Evolutionary conservation across 2,113 vertebrate genomes (phyloP), one percentile per base, ranked within the genome.

Genomic region (Archocentrus centrarchus): DNA sequence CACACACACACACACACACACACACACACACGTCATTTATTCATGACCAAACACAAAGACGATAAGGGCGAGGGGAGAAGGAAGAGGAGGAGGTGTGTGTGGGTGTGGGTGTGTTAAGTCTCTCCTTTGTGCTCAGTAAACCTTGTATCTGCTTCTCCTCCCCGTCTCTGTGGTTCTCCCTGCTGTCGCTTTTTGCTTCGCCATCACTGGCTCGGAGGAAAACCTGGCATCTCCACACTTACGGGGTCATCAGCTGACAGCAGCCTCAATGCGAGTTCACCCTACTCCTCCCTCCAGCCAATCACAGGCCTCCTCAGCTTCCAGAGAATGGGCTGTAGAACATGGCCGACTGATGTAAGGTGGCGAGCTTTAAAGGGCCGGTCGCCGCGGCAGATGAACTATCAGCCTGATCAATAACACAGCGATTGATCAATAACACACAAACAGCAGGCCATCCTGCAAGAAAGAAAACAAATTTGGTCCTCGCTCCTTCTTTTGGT

Each of bases 231-330:
- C 50, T 79, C 59, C 57, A 13, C 27, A 32, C 59, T 50, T 59
- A 59, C 50, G 1, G 4, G 59, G n/a, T 68, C n/a, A 1, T 66
- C 57, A 35, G 55, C 57, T 60, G 77, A 79, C 58, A 59, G 75
- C 73, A 77, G 47, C 80, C 7, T 7, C 82, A 37, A 87, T 24
- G 64, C 55, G 6, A 84, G 27, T 84, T 90, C 86, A 90, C 82
- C 82, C 87, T 83, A 78, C 88, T 77, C 44, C 32, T 22, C 37
- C 61, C 68, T 3, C 22, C 79, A 81, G 81, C 89, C 87, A 91
- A 89, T 92, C 87, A 81, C 11, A 3, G 79, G n/a, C 22, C 39
- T 61, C 59, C 30, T 68, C 87, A 59, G 55, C 83, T 77, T 79
- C 61, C 58, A 11, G 13, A 68, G 39, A 68, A 47, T 10, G 64